These are phyloP conservation scores for Astatotilapia flaviijosephi DNA, from an alignment of 2,113 vertebrate species.

Conservation along the genomic window DNA sequence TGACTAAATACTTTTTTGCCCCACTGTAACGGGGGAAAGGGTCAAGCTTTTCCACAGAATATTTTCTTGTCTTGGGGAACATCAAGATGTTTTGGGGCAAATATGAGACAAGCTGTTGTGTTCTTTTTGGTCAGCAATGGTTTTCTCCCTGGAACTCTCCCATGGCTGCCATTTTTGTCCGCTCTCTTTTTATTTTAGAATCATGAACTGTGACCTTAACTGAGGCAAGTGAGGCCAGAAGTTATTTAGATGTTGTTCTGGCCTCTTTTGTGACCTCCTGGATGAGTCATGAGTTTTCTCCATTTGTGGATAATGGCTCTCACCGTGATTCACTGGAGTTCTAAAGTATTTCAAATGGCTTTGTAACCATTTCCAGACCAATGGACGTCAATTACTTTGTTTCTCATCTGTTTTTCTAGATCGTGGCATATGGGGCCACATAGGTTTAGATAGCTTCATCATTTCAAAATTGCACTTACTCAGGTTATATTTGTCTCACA, in stretches of 20 bases:
- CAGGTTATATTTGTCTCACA: background rate
- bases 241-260: background rate
- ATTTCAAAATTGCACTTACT: background rate
- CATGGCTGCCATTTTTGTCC: background rate
- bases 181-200: background rate
- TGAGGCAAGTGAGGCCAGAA: background rate
- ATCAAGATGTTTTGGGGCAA: background rate
- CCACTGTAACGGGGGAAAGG: fast-evolving
- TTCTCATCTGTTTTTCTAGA: background rate
- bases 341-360: background rate
- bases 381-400: background rate
- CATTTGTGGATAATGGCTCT: background rate
- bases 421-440: background rate
- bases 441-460: background rate
- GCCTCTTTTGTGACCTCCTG: background rate
- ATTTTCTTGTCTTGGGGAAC: background rate
- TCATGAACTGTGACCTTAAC: background rate
- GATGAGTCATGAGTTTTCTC: background rate
- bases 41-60: background rate
- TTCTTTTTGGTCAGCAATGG: background rate
- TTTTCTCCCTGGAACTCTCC: background rate
- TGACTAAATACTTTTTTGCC: too few species aligned
- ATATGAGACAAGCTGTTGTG: background rate
- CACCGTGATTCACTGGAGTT: background rate
- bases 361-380: background rate